A percentile compares a stretch with the other conserved stretches of the same genome.
These are phyloP conservation scores for Caenorhabditis briggsae DNA, from an alignment of 1,140 invertebrate species.

Conservation along the genomic window DNA sequence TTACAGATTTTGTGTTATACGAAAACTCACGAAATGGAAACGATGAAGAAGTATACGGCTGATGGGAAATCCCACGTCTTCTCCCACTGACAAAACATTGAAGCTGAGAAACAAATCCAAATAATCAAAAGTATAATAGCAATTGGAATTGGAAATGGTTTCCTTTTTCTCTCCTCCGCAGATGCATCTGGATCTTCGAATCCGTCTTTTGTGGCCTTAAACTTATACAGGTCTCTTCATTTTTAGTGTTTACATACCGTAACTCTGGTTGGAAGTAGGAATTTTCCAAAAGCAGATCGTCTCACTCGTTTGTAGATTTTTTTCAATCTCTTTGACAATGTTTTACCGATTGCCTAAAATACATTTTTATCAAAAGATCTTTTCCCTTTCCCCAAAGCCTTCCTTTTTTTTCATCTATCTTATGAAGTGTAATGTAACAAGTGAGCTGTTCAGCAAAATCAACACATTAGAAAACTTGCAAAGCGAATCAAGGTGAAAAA, in stretches of 20 bases:
- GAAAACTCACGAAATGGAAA: conserved; percentile 72
- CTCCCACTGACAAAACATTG: conserved; percentile 76
- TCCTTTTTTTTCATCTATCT: conserved; percentile 30
- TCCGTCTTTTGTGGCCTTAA: conserved; percentile 57
- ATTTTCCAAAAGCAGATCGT: conserved; percentile 39
- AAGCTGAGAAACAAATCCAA: conserved; percentile 74
- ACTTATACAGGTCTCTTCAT: background rate
- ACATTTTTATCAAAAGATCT: background rate
- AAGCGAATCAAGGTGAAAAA: background rate
- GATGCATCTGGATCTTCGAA: conserved; percentile 54
- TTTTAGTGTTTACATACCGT: background rate
- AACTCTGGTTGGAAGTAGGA: background rate
- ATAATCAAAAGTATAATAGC: conserved; percentile 72
- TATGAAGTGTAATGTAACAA: conserved; percentile 44
- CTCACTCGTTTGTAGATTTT: conserved; percentile 47
- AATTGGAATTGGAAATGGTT: conserved; percentile 74
- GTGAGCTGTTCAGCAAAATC: conserved; percentile 17
- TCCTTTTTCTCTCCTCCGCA: conserved; percentile 62
- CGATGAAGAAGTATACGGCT: conserved; percentile 77
- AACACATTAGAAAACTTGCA: conserved; percentile 40
- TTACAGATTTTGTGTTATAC: too few relatives aligned
- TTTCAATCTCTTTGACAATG: conserved; percentile 21
- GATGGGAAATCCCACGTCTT: conserved; percentile 74
- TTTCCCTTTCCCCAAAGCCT: background rate
- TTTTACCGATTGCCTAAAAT: conserved; percentile 45